These are phyloP conservation scores for Luffia ferchaultella DNA, from an alignment of 2,888 invertebrate genomes.

Conservation along the genomic window DNA sequence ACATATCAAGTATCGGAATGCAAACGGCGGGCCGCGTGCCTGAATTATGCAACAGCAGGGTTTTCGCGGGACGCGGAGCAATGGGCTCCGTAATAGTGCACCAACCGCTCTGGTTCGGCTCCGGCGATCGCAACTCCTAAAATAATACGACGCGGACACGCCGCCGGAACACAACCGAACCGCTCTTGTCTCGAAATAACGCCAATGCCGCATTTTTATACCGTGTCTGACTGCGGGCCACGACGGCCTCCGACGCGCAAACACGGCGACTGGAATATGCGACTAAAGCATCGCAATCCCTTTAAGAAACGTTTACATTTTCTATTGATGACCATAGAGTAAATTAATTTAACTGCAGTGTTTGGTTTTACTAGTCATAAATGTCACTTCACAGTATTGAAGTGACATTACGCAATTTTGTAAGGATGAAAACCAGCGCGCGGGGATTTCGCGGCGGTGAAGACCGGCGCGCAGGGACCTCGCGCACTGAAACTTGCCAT, in stretches of 20 bases:
- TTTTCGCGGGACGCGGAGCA: conserved; percentile 13
- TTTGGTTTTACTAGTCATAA: too few relatives aligned
- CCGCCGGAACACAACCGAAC: conserved; percentile 15
- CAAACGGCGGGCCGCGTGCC: conserved; percentile 59
- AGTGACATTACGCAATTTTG: too few relatives aligned
- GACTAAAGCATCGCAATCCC: conserved; percentile 5
- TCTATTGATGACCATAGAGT: too few relatives aligned
- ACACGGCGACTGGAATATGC: background rate
- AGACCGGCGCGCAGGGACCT: too few relatives aligned
- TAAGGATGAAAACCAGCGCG: too few relatives aligned
- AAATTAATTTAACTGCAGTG: too few relatives aligned
- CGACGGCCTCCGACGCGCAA: background rate
- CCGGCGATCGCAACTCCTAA: conserved; percentile 39
- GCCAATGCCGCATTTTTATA: conserved; percentile 24
- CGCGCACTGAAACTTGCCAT: too few relatives aligned
- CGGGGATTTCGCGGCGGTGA: too few relatives aligned
- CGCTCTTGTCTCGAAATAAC: conserved; percentile 24
- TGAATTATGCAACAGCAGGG: conserved; percentile 59
- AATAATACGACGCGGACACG: conserved; percentile 36
- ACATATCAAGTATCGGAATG: conserved; percentile 66
- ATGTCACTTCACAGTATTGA: too few relatives aligned
- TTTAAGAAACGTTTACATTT: too few relatives aligned
- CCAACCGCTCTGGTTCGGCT: conserved; percentile 24
- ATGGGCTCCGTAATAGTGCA: conserved; percentile 44
- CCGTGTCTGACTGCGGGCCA: conserved; percentile 1